phyloP scores from a whole-genome alignment of 2,888 invertebrate species.

The Parnassius orleans region DNA sequence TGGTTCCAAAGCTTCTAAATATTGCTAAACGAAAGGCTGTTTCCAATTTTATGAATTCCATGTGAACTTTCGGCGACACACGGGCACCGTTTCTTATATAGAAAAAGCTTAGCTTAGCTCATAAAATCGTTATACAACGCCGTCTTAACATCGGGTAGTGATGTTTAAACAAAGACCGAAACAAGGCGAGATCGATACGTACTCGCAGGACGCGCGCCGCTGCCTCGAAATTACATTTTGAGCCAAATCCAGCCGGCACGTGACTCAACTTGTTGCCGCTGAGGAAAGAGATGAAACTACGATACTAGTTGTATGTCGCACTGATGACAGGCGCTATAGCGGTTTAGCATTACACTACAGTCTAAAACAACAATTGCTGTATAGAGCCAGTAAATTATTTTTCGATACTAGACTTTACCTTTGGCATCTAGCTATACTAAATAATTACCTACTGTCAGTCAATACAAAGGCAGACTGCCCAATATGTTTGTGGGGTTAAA shows the following conservation, averaged over 20 bases:
- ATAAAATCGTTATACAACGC: constrained; percentile 4
- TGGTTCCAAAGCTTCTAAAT: no score
- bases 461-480: no score
- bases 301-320: background rate
- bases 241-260: constrained; percentile 67
- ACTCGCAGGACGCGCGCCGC: constrained; percentile 68
- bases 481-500: no score
- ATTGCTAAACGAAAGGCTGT: no score
- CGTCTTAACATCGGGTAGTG: constrained; percentile 44
- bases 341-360: background rate
- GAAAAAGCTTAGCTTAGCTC: background rate
- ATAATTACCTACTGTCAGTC: no score
- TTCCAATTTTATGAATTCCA: background rate
- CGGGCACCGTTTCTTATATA: background rate
- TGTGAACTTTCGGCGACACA: background rate
- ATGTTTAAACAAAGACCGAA: constrained; percentile 62
- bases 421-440: no score
- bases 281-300: constrained; percentile 3
- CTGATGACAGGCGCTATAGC: background rate
- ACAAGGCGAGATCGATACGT: constrained; percentile 72
- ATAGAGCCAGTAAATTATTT: no score
- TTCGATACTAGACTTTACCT: no score
- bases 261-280: constrained; percentile 78
- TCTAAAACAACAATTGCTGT: background rate
- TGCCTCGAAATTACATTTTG: constrained; percentile 65